Evolutionary conservation across 2,888 invertebrate species (phyloP), one percentile per base, ranked within the genome.

Genomic region (Podabrus alpinus): DNA sequence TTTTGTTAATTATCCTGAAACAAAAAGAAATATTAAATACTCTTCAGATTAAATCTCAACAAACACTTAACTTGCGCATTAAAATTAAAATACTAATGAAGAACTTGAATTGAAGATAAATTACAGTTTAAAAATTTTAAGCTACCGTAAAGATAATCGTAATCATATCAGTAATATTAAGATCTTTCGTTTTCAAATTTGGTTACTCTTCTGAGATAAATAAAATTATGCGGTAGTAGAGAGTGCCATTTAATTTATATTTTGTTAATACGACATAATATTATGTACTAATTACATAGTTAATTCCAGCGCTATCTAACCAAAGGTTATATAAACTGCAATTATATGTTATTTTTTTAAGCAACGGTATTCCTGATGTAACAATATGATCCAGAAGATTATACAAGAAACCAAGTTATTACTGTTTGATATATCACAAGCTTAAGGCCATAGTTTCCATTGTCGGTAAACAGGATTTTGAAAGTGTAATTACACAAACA

Each of bases 1-100:
- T 71, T 60, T 79, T 80, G 78, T 80, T 78, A 78, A 77, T 78
- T 80, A 82, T 82, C 79, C 83, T 83, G 80, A 77, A 83, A 83
- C 78, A 81, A 81, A 75, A 67, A 79, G 74, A 77, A 77, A 70
- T 29, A 45, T 45, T 45, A 45, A 45, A n/a, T 45, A 45, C 45
- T 45, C 13, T 1, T 7, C n/a, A n/a, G 45, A 45, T 45, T n/a
- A 45, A n/a, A 73, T 15, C 62, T 72, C 59, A 19, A 67, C 10
- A 7, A 45, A 45, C 45, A 45, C 45, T 45, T 45, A 45, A 45
- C 45, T 45, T 45, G 9, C 5, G n/a, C 45, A 45, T 45, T 45
- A n/a, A 45, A 45, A 45, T 45, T 45, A 45, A 45, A 45, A 45
- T 45, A 45, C n/a, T 45, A n/a, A 45, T 45, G 13, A 45, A 45